Evolutionary conservation across 2,113 vertebrate species (phyloP).

Genomic region (Progne subis): DNA sequence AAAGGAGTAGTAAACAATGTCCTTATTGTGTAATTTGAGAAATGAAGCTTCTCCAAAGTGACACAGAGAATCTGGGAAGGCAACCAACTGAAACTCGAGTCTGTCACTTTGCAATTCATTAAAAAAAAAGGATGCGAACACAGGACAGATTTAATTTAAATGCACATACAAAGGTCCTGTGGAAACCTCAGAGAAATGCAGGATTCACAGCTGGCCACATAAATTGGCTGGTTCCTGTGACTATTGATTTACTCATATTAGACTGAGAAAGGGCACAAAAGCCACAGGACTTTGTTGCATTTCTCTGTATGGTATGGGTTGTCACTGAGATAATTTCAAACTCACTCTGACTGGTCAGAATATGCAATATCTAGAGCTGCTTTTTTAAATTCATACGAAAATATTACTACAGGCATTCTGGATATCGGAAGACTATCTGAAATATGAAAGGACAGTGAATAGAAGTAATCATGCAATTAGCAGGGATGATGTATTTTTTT

Average conservation of each 20-base stretch:
- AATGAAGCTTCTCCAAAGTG: not conserved
- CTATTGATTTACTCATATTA: not conserved
- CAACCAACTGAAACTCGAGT: not conserved
- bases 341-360: not conserved
- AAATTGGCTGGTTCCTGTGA: not conserved
- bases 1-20: not conserved
- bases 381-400: not conserved
- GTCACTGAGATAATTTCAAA: not conserved
- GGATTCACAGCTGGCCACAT: not conserved
- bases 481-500: not conserved
- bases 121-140: rapidly evolving
- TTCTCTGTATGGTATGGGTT: not conserved
- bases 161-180: not conserved
- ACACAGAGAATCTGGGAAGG: not conserved
- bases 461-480: not conserved
- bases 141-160: not conserved
- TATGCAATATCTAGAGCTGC: not conserved
- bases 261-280: not conserved
- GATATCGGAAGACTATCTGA: not conserved
- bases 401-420: not conserved
- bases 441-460: not conserved
- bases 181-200: not conserved
- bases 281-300: not conserved
- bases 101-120: not conserved
- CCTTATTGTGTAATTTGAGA: not conserved